Evolutionary conservation across 2,113 vertebrate genomes (phyloP).

Genomic region (Seriola dumerili): DNA sequence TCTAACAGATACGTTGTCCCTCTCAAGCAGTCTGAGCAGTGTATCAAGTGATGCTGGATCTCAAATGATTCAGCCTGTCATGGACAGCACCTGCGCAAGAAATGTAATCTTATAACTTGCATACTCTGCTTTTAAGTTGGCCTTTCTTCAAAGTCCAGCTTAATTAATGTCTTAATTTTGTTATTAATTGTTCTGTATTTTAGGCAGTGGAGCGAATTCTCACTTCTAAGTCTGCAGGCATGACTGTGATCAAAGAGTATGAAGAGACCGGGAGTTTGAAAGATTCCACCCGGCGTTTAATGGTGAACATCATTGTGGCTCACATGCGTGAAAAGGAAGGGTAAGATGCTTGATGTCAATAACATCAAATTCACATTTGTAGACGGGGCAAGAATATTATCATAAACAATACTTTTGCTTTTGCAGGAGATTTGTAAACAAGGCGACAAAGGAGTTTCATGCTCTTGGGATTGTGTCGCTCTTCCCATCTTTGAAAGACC

Average conservation of each 20-base stretch:
- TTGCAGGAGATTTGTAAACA: too few species aligned
- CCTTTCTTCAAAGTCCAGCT: too few species aligned
- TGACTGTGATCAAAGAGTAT: slow-evolving; percentile 22
- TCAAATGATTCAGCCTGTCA: background rate
- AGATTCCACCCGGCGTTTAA: slow-evolving; percentile 10
- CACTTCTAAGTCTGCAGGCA: background rate
- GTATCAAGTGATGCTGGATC: background rate
- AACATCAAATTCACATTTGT: too few species aligned
- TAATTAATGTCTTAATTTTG: too few species aligned
- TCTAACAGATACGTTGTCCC: too few species aligned
- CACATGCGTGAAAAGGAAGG: slow-evolving; percentile 21
- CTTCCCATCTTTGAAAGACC: too few species aligned
- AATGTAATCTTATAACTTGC: background rate
- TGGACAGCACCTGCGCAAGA: background rate
- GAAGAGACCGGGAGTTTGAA: slow-evolving; percentile 9
- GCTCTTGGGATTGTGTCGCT: too few species aligned
- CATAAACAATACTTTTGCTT: too few species aligned
- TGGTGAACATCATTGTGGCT: slow-evolving; percentile 25
- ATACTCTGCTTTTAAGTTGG: too few species aligned
- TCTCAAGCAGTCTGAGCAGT: too few species aligned
- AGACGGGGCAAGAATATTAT: too few species aligned
- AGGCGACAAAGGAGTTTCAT: too few species aligned
- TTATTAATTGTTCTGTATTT: background rate
- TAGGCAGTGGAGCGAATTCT: slow-evolving; percentile 24
- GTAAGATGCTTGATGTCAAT: background rate